Conservation (phyloP, 2,113 vertebrate genomes). For the Chunga burmeisteri region DNA sequence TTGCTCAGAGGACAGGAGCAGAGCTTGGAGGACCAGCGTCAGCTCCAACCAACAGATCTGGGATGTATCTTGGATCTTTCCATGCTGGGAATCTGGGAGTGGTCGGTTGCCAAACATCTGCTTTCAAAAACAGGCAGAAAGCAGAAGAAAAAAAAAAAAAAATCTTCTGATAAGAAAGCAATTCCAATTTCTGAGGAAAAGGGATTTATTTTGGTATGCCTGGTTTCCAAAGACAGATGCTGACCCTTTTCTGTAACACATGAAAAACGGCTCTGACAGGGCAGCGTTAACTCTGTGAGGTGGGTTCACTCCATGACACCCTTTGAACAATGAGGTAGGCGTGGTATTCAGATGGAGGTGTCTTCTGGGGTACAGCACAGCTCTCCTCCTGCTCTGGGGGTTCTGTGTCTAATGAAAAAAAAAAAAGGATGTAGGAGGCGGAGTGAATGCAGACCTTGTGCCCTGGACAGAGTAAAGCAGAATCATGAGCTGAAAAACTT, state of each 20-base stretch:
- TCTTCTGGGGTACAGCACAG: background rate
- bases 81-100: background rate
- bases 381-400: background rate
- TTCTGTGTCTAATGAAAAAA: background rate
- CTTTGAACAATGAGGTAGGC: background rate
- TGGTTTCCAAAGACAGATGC: background rate
- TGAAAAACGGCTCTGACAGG: fast-evolving
- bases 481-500: background rate
- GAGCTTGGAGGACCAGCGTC: background rate
- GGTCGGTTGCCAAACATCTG: background rate
- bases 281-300: background rate
- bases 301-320: background rate
- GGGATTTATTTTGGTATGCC: background rate
- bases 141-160: background rate
- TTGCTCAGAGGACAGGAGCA: background rate
- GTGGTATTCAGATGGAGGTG: background rate
- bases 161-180: background rate
- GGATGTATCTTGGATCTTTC: background rate
- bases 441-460: background rate
- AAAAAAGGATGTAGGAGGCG: background rate
- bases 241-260: background rate
- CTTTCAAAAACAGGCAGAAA: background rate
- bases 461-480: background rate
- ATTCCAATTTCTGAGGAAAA: background rate
- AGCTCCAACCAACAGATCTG: background rate